These are phyloP conservation scores for Matsumyia berberina DNA, from an alignment of 2,888 invertebrate genomes.

Conservation along the genomic window DNA sequence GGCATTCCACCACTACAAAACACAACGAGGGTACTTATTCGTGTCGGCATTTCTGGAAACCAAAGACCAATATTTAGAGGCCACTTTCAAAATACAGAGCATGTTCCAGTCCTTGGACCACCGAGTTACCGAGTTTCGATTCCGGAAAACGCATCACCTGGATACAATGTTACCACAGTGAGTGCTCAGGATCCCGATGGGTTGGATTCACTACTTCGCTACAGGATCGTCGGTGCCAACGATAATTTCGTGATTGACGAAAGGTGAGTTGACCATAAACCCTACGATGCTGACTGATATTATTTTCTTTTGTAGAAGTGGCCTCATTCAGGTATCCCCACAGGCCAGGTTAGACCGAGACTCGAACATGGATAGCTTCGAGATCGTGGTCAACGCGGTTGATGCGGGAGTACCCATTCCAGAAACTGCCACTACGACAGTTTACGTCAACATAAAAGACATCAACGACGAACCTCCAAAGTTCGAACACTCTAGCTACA, in stretches of 20 bases:
- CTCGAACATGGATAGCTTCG: slow-evolving; percentile 88
- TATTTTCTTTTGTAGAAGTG: slow-evolving; percentile 85
- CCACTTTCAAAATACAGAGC: slow-evolving; percentile 87
- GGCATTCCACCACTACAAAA: slow-evolving; percentile 88
- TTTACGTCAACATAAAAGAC: slow-evolving; percentile 89
- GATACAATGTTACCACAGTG: slow-evolving; percentile 89
- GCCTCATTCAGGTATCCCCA: slow-evolving; percentile 89
- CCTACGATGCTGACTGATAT: neutral
- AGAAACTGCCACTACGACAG: slow-evolving; percentile 91
- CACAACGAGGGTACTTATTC: slow-evolving; percentile 88
- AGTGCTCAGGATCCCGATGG: slow-evolving; percentile 92
- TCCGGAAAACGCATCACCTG: slow-evolving; percentile 89
- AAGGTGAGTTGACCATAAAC: slow-evolving; percentile 85
- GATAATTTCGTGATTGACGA: slow-evolving; percentile 92
- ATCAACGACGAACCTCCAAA: slow-evolving; percentile 93
- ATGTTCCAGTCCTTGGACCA: slow-evolving; percentile 87
- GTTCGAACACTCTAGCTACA: slow-evolving; percentile 87
- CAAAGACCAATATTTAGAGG: slow-evolving; percentile 92
- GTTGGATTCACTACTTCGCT: slow-evolving; percentile 88
- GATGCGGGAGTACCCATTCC: slow-evolving; percentile 90
- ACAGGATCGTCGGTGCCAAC: slow-evolving; percentile 90
- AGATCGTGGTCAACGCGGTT: slow-evolving; percentile 90
- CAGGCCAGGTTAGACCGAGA: slow-evolving; percentile 90
- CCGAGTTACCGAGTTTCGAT: slow-evolving; percentile 90
- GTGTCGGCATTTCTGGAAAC: slow-evolving; percentile 92